These are phyloP conservation scores for Etheostoma spectabile DNA, from an alignment of 2,113 vertebrate genomes.

Conservation along the genomic window DNA sequence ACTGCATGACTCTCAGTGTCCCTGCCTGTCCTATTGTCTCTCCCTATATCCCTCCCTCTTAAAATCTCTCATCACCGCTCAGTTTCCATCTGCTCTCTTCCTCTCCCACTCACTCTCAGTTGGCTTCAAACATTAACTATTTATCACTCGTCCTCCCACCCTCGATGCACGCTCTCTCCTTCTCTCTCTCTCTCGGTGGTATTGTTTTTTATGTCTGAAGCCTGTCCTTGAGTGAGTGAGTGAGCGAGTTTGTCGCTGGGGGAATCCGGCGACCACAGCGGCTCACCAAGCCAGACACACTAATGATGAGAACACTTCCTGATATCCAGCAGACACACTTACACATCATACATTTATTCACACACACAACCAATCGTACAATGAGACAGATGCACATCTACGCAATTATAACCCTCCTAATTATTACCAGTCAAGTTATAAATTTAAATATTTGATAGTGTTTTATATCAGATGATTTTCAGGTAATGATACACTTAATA, in stretches of 20 bases:
- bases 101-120: conserved; percentile 64
- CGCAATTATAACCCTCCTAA: neutral
- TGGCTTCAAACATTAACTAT: conserved; percentile 59
- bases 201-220: conserved; percentile 84
- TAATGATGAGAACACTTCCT: conserved; percentile 83
- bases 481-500: too few relatives aligned
- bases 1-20: conserved; percentile 65
- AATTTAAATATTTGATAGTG: neutral
- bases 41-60: conserved; percentile 59
- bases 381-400: neutral
- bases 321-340: conserved; percentile 41
- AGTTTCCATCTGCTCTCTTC: conserved; percentile 68
- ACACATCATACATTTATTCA: conserved; percentile 20
- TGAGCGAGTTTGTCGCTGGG: conserved; percentile 74
- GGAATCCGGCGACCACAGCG: conserved; percentile 67
- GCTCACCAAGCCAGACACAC: conserved; percentile 58
- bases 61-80: conserved; percentile 70
- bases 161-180: conserved; percentile 16
- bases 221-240: conserved; percentile 79
- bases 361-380: neutral
- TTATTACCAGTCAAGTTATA: neutral
- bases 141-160: conserved; percentile 55
- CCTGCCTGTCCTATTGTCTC: conserved; percentile 75
- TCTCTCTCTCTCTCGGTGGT: conserved; percentile 57
- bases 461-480: neutral